Evolutionary conservation across 2,113 vertebrate genomes (phyloP), one percentile per base, ranked within the genome.

Genomic region (Pollachius pollachius): DNA sequence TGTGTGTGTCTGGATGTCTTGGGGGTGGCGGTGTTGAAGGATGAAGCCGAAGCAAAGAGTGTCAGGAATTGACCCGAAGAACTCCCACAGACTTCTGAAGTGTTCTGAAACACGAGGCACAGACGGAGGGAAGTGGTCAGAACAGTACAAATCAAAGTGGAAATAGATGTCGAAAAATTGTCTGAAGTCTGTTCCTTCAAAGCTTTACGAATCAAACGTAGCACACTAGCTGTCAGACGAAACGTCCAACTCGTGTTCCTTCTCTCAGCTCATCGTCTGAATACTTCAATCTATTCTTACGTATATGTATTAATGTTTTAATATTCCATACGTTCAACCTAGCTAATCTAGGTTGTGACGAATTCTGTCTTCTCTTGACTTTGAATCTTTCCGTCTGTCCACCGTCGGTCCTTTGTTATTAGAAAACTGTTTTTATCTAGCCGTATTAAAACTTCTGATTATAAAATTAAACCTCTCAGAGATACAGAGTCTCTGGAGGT

Each of bases 271-370:
- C 41, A 48, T 48, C 8, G 8, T 48, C 41, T 48, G 41, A 48
- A 48, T 48, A 48, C 12, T 48, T 85, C 78, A 12, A 81, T 84
- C 69, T 54, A 23, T 78, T 66, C 48, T 54, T 81, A 71, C 34
- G 54, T 34, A 34, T 34, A 48, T 48, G 41, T 48, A 48, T 13
- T 48, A 2, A 48, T 48, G 8, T 48, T 64, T 73, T 30, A 76
- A 72, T 79, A 71, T 69, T 77, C 72, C 57, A 81, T 73, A 52
- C 19, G 67, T 62, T 73, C 52, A 66, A 21, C 65, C 68, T 62
- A 73, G 69, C 69, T 52, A 34, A 69, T 68, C 62, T 4, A 59
- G 64, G 71, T 16, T 12, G 60, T 65, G 71, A 75, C 13, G 6
- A 9, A 65, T 15, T 75, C 58, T 70, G 69, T 78, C n/a, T 70